Conservation (phyloP, 2,113 vertebrate species). For the Rhabdomys dilectus region DNA sequence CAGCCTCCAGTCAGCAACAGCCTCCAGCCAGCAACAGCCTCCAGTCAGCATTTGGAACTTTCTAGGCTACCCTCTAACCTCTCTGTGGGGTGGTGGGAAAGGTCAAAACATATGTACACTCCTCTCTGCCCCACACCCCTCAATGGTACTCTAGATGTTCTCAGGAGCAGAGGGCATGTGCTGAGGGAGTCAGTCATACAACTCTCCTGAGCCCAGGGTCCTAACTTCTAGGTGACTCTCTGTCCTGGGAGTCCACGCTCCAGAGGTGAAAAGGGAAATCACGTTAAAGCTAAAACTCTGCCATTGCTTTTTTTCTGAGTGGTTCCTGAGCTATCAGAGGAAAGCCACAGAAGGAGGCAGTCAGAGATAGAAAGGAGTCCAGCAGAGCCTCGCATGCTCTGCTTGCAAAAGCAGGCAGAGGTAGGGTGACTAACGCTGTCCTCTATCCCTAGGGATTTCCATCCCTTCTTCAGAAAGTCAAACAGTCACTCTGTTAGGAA, state of each 20-base stretch:
- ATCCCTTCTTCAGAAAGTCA: constrained; percentile 16
- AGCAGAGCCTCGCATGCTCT: background rate
- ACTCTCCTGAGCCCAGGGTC: background rate
- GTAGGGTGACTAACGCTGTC: background rate
- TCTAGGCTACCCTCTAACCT: background rate
- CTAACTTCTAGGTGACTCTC: background rate
- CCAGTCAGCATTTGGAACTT: background rate
- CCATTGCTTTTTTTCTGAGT: background rate
- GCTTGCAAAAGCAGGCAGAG: background rate
- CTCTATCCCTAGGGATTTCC: background rate
- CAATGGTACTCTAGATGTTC: accelerated
- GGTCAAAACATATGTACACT: background rate
- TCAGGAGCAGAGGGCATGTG: background rate
- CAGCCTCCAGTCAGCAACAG: background rate
- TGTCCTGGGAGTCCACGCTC: background rate
- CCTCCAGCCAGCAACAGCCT: background rate
- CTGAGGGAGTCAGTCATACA: background rate
- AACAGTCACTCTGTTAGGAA: constrained; percentile 6
- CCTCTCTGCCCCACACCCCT: background rate
- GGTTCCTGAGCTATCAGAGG: background rate
- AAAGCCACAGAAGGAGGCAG: background rate
- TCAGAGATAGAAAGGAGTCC: background rate
- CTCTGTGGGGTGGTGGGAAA: background rate
- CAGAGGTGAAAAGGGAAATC: background rate
- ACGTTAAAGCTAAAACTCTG: background rate